A percentile compares a stretch with the other conserved stretches of the same genome.
Conservation (phyloP, 2,113 vertebrate genomes). For the Bubo blakistoni region DNA sequence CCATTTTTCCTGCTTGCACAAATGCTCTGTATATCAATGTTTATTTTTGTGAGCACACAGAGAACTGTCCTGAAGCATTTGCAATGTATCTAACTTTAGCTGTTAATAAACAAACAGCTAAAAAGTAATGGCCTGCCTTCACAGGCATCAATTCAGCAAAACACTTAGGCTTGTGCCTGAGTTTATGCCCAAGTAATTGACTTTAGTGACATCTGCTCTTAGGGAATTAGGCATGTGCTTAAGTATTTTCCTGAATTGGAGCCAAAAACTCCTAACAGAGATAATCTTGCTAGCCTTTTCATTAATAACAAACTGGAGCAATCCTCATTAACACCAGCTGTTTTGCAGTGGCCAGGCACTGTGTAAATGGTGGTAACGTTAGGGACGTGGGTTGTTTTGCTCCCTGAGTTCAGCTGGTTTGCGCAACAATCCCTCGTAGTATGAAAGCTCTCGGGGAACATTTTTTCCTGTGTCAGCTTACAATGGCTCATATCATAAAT, state of each 20-base stretch:
- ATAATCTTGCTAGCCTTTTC: slow-evolving; percentile 28
- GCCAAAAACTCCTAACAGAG: slow-evolving; percentile 43
- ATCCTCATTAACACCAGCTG: slow-evolving; percentile 22
- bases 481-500: not conserved
- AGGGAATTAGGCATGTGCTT: slow-evolving; percentile 51
- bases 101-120: slow-evolving; percentile 62
- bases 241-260: slow-evolving; percentile 54
- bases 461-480: not conserved
- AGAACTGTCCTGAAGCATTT: slow-evolving; percentile 46
- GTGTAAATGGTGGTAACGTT: not conserved
- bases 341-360: not conserved
- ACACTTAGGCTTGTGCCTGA: slow-evolving; percentile 48
- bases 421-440: rapidly evolving
- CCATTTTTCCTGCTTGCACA: slow-evolving; percentile 25
- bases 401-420: not conserved
- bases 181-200: slow-evolving; percentile 62
- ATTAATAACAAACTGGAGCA: slow-evolving; percentile 3
- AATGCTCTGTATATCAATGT: slow-evolving; percentile 5
- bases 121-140: slow-evolving; percentile 52
- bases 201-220: slow-evolving; percentile 60
- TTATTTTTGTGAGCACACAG: slow-evolving; percentile 49
- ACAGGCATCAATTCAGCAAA: slow-evolving; percentile 38
- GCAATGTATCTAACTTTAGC: slow-evolving; percentile 46
- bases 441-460: not conserved
- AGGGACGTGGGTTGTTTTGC: rapidly evolving